phyloP scores from a whole-genome alignment of 2,113 vertebrate genomes.

The Apus apus region DNA sequence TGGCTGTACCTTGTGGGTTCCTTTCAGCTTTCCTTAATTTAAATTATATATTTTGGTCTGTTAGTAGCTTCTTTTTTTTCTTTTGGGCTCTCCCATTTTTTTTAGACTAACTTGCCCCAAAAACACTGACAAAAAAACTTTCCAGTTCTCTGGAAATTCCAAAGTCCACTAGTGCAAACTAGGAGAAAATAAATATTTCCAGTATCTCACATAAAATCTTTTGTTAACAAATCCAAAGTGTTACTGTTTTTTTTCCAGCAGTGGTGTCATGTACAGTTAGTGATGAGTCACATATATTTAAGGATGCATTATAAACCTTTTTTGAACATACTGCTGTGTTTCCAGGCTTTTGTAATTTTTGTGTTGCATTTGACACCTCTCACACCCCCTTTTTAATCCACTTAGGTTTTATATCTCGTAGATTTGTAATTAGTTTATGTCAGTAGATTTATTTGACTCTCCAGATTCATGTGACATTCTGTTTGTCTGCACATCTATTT shows the following conservation, averaged over 20 bases:
- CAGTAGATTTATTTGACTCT: not conserved
- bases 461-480: rapidly evolving
- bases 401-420: not conserved
- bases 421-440: not conserved
- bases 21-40: not conserved
- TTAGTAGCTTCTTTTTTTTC: not conserved
- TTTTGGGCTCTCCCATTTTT: not conserved
- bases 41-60: not conserved
- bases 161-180: not conserved
- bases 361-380: not conserved
- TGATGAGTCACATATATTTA: not conserved
- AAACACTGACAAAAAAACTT: not conserved
- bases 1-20: rapidly evolving
- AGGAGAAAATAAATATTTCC: not conserved
- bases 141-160: not conserved
- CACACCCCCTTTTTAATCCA: not conserved
- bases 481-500: not conserved
- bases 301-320: not conserved
- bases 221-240: not conserved
- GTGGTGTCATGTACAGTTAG: not conserved
- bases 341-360: not conserved
- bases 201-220: not conserved
- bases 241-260: not conserved
- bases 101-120: not conserved
- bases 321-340: not conserved